Conservation (phyloP, 2,797 vertebrate species). For the Eulemur rubriventer region DNA sequence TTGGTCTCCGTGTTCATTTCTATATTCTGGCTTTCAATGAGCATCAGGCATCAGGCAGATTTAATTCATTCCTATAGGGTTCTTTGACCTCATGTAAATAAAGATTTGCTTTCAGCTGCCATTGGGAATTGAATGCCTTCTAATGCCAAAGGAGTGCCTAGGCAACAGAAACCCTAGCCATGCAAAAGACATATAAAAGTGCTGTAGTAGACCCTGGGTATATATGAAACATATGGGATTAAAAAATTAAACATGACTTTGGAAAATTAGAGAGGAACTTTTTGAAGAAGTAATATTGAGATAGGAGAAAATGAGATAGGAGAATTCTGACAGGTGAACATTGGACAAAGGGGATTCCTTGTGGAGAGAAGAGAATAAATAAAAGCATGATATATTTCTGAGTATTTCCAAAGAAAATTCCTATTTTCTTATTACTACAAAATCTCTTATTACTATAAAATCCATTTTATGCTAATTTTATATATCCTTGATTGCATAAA, state of each 20-base stretch:
- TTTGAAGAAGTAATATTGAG: neutral
- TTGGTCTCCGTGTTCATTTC: neutral
- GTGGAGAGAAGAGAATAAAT: neutral
- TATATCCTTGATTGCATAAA: neutral
- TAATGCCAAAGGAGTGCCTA: no score
- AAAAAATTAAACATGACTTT: neutral
- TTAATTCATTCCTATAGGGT: neutral
- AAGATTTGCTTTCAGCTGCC: neutral
- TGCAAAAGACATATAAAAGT: neutral
- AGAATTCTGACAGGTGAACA: neutral
- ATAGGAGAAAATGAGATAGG: neutral
- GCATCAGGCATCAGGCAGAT: neutral
- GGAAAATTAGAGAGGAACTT: neutral
- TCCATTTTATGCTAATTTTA: neutral
- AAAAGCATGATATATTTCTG: neutral
- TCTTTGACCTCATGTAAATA: neutral
- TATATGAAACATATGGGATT: neutral
- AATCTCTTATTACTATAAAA: no score
- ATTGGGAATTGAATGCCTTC: no score
- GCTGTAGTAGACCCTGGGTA: neutral
- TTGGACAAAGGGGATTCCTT: neutral
- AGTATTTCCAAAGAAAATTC: neutral
- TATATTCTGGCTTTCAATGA: neutral
- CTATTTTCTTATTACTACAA: no score
- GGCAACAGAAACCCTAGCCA: neutral